Evolutionary conservation across 2,797 vertebrate genomes (phyloP), one percentile per base, ranked within the genome.

Genomic region (Takifugu rubripes): DNA sequence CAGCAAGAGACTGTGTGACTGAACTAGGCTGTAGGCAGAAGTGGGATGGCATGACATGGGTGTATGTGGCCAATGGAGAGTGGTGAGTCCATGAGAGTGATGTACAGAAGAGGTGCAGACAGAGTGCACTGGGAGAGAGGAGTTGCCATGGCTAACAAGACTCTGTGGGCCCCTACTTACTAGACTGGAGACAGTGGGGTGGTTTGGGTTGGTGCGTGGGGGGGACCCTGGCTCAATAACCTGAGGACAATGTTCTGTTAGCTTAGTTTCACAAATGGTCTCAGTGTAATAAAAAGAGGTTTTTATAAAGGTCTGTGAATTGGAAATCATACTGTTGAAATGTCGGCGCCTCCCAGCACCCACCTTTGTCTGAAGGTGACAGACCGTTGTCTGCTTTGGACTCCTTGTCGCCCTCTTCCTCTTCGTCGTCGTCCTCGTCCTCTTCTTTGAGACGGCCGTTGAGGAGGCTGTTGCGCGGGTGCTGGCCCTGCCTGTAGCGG

Each of bases 401-500:
- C 3, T 82, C 87, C 64, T 85, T 88, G 16, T 91, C 89, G 5
- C 91, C 61, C 46, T 89, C 67, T 2, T 89, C 84, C 25, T 88
- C 68, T 2, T 58, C 76, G 0, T 70, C 75, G 0, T 71, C 87
- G 8, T 73, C 52, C 8, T 72, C 52, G 1, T 77, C 83, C 0
- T 88, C 87, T 5, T 90, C 90, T 60, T 57, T 81, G 61, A 64
- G 84, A 15, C 93, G 90, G 52, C 93, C 93, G 0, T 92, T 94
- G 76, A 84, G 79, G 62, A 90, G 52, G 70, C 78, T 61, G 61
- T 89, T 78, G 81, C 89, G 91, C 33, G 82, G 86, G 47, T 89
- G 90, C 60, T 94, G 94, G 29, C 93, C 93, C 78, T 96, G 87
- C 21, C 84, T 92, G 77, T 94, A 93, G 47, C 94, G 93, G 48